Base-by-base conservation (phyloP, 2,113 vertebrate genomes). In the Trematomus loennbergii region DNA sequence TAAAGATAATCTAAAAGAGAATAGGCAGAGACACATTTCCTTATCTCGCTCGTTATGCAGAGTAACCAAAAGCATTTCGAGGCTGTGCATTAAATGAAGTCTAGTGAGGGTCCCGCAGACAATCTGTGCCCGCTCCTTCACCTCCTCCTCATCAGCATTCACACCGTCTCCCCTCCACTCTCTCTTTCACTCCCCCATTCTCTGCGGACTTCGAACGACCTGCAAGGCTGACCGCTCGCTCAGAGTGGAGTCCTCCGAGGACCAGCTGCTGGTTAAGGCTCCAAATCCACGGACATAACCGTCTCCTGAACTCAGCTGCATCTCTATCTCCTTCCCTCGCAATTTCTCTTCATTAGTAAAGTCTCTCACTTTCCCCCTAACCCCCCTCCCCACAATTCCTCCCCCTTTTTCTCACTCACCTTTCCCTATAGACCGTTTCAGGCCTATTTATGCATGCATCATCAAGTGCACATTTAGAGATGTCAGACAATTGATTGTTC, bases 371-470 rank as follows among this genome's bases (percentile, higher is more conserved):
- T 73, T 40, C 55, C 54, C 18, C 40, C 46, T 46, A 6, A n/a
- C 49, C 25, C 18, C 55, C 29, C 36, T 33, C 65, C 61, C 45
- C 33, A 20, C 55, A 36, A 36, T n/a, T 13, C 43, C 49, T 46
- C 52, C 22, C 53, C 49, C 45, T 46, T 52, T 52, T 60, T 46
- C 48, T 66, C 70, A 54, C 76, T 82, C 74, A 79, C 48, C 83
- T 82, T 66, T 86, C 83, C 82, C 78, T 17, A 68, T 20, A 48
- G 91, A 89, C 74, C 75, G 16, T 85, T 89, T 84, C 81, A 71
- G 85, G 58, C 82, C 85, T 88, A 73, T 85, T 94, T 92, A 89
- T 86, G 69, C 90, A 94, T 94, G 91, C 91, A 94, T 93, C 93
- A 94, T 92, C 90, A 94, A 90, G 88, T 91, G 69, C 87, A 89